Base-by-base conservation (phyloP, 2,888 invertebrate genomes). In the Dynastes grantii region DNA sequence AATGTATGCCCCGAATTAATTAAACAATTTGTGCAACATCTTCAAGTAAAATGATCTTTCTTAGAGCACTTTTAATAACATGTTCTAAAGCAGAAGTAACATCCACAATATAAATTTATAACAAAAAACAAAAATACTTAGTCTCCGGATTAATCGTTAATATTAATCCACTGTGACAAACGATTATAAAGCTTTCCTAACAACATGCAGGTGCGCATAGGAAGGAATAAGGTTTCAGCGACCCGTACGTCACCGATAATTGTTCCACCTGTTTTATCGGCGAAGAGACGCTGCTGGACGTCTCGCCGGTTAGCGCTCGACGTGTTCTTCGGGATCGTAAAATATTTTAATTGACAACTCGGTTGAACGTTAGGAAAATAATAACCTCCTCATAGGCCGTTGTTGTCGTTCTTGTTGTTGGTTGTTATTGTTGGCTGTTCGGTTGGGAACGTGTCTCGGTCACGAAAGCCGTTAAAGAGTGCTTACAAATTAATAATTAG, bases 221-320 rank as follows among this genome's bases (percentile, higher is more conserved):
- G 45, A 55, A 16, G 16, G 78, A 71, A 78, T 71, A 45, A 49
- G 51, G 78, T 71, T 78, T 63, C 73, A 63, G 63, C 51, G 27
- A 55, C 29, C 78, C 78, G 78, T 76, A 78, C 76, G 80, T 81
- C 81, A 80, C 77, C 70, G 75, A 37, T 76, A 78, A 80, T 80
- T 71, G 76, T 81, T 78, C 75, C 78, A 81, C 81, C 81, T 81
- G 81, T 76, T 76, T 67, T 76, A 76, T 71, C 78, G 40, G 58
- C 58, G 22, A 73, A 58, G 73, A 73, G 40, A 73, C 58, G 37
- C 73, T 61, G 73, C 45, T 58, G 73, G 58, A 73, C 58, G 58
- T 73, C 53, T 71, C 58, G 55, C 37, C 58, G 73, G 37, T 37
- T 45, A 67, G 27, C 22, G 73, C 22, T 58, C 73, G 40, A 58